These are phyloP conservation scores for Morbakka virulenta DNA, from an alignment of 30 jellyfish, hydroid and myxozoan genomes.

Conservation along the genomic window DNA sequence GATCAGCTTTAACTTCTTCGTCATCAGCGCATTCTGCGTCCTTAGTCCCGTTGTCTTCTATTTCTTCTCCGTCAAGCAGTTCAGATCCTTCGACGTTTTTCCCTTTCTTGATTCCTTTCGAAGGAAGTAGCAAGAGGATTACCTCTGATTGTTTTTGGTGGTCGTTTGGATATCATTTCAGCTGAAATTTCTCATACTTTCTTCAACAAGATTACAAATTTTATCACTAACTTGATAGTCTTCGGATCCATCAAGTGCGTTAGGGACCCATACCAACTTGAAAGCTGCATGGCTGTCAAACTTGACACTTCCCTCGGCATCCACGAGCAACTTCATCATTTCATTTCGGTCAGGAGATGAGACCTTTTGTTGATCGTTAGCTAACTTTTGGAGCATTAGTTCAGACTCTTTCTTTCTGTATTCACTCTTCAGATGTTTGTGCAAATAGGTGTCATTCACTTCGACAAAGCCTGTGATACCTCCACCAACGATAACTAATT, in stretches of 20 bases:
- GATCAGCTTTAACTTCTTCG: neutral
- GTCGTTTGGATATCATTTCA: neutral
- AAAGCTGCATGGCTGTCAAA: slow-evolving; percentile 15
- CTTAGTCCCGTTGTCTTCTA: neutral
- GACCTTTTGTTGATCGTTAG: slow-evolving; percentile 24
- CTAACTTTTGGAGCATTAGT: slow-evolving; percentile 25
- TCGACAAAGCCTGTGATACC: slow-evolving; percentile 64
- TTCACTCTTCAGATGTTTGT: slow-evolving; percentile 13
- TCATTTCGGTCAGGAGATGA: slow-evolving; percentile 64
- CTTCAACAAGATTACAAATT: slow-evolving; percentile 20
- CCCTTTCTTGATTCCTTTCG: slow-evolving; percentile 32
- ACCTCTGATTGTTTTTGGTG: slow-evolving; percentile 18
- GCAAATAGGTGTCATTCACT: slow-evolving; percentile 55
- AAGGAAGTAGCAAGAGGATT: slow-evolving; percentile 17
- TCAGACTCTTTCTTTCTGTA: slow-evolving; percentile 59
- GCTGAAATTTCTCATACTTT: slow-evolving; percentile 11
- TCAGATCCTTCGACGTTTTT: neutral
- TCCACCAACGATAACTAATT: slow-evolving; percentile 66
- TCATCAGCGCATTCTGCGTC: neutral
- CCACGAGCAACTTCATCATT: slow-evolving; percentile 31
- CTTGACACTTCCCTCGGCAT: neutral
- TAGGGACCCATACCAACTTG: slow-evolving; percentile 18
- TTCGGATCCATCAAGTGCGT: slow-evolving; percentile 18
- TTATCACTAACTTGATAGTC: slow-evolving; percentile 31
- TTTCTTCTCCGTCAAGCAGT: neutral